Evolutionary conservation across 2,113 vertebrate genomes (phyloP).

Genomic region (Anhinga anhinga): DNA sequence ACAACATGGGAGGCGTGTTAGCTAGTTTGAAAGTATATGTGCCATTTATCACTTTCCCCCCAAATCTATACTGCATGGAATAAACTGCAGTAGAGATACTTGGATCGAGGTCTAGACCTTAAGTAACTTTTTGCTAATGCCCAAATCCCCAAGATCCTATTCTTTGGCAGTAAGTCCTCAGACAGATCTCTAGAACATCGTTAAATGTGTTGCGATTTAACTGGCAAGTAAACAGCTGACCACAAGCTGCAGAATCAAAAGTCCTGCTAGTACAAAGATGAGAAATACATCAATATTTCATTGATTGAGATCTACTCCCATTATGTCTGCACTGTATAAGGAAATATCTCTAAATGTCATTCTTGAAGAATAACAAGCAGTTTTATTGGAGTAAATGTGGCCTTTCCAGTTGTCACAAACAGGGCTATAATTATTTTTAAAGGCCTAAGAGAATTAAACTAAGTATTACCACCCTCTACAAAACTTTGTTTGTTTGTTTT

Average conservation of each 20-base stretch:
- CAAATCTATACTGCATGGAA: not conserved
- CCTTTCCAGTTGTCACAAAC: slow-evolving; percentile 1
- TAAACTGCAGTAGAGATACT: not conserved
- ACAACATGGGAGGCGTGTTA: not conserved
- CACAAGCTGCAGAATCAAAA: not conserved
- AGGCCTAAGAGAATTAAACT: slow-evolving; percentile 40
- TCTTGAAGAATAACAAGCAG: slow-evolving; percentile 29
- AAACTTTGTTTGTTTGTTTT: slow-evolving; percentile 27
- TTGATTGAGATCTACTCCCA: slow-evolving; percentile 13
- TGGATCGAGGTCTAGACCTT: slow-evolving; percentile 9
- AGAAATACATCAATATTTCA: slow-evolving; percentile 53
- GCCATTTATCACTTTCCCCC: not conserved
- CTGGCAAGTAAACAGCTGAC: not conserved
- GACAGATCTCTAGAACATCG: not conserved
- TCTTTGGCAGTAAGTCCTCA: not conserved
- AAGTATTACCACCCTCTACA: slow-evolving; percentile 9
- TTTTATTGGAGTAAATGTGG: slow-evolving; percentile 10
- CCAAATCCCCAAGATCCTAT: slow-evolving; percentile 36
- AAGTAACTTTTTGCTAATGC: slow-evolving; percentile 38
- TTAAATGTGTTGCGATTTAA: not conserved
- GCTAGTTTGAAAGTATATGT: not conserved
- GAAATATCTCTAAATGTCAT: slow-evolving; percentile 56
- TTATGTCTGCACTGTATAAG: slow-evolving; percentile 15
- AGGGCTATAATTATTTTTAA: slow-evolving; percentile 66
- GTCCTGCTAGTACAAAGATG: not conserved